These are phyloP conservation scores for Cuculus canorus DNA, from an alignment of 2,797 vertebrate genomes.

Conservation along the genomic window DNA sequence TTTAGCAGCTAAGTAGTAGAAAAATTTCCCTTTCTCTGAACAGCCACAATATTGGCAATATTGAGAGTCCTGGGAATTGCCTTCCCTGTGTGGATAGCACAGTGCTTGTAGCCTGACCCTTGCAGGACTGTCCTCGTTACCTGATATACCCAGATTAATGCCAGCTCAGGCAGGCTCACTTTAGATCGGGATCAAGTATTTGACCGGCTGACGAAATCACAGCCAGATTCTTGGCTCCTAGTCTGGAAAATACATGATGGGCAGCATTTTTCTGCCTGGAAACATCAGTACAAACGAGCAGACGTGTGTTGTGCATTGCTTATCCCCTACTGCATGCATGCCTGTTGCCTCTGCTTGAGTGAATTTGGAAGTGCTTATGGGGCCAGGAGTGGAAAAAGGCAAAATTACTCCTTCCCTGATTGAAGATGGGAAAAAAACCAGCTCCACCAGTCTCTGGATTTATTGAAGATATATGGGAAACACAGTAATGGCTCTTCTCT, in stretches of 20 bases:
- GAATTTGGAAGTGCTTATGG: not conserved
- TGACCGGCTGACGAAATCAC: not conserved
- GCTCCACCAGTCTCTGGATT: not conserved
- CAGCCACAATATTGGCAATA: accelerated
- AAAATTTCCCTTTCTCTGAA: not conserved
- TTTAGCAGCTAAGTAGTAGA: not conserved
- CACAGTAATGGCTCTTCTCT: not conserved
- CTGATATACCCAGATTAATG: accelerated
- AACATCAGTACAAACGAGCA: accelerated
- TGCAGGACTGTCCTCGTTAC: not conserved
- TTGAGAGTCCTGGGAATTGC: not conserved
- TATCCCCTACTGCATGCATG: accelerated
- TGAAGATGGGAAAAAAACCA: not conserved
- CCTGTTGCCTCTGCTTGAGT: not conserved
- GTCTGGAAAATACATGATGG: not conserved
- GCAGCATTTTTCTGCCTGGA: not conserved
- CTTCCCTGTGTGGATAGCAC: not conserved
- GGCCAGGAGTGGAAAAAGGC: not conserved
- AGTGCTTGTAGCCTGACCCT: accelerated
- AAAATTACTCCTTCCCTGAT: not conserved
- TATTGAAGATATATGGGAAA: not conserved
- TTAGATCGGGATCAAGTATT: not conserved
- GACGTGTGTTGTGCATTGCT: accelerated
- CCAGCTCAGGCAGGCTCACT: not conserved
- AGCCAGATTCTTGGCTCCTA: not conserved